Conservation (phyloP, 2,797 vertebrate species). For the Aldrovandia affinis region DNA sequence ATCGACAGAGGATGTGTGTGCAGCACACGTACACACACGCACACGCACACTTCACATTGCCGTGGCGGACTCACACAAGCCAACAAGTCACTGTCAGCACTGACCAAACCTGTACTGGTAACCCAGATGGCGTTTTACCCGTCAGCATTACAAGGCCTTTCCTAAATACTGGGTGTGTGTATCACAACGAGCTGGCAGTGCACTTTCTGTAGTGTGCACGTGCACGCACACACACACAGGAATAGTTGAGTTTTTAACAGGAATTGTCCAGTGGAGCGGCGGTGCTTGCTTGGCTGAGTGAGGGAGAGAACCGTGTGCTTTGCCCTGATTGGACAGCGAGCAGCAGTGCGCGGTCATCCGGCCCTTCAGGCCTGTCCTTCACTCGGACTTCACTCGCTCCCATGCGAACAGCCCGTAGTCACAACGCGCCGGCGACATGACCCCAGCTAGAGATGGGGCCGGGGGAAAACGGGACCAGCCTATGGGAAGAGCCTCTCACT, state of each 20-base stretch:
- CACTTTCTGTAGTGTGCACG: too few species aligned
- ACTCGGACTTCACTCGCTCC: conserved; percentile 9
- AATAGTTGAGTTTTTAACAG: neutral
- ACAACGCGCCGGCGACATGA: neutral
- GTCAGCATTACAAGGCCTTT: too few species aligned
- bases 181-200: too few species aligned
- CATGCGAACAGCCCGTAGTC: neutral
- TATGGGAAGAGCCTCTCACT: neutral
- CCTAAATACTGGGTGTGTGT: too few species aligned
- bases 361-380: conserved; percentile 8
- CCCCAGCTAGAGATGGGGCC: neutral
- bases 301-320: neutral
- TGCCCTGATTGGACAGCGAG: too few species aligned
- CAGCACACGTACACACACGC: neutral
- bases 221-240: neutral
- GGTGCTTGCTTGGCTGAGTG: too few species aligned
- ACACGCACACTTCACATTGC: neutral
- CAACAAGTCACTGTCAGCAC: too few species aligned
- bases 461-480: neutral
- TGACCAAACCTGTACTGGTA: too few species aligned
- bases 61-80: neutral
- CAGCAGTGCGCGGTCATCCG: neutral
- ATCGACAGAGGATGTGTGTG: too few species aligned
- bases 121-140: too few species aligned
- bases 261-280: neutral